These are phyloP conservation scores for Aricia artaxerxes DNA, from an alignment of 2,888 invertebrate genomes.

Conservation along the genomic window DNA sequence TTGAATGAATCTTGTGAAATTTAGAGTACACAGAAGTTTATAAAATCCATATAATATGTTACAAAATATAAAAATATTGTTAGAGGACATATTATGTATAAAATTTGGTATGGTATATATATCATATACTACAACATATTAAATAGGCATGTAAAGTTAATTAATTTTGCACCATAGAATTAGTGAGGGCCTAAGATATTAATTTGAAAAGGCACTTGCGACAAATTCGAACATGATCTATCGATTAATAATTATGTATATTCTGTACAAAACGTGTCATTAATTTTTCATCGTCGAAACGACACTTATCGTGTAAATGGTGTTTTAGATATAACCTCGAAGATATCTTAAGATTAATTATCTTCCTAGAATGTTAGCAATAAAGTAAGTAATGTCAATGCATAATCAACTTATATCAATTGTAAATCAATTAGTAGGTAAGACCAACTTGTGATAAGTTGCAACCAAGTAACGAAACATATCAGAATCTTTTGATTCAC, in stretches of 20 bases:
- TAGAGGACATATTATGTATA: slow-evolving; percentile 7
- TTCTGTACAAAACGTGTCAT: slow-evolving; percentile 1
- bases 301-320: not conserved
- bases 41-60: not conserved
- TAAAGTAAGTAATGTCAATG: slow-evolving; percentile 51
- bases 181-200: slow-evolving; percentile 37
- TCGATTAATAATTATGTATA: not conserved
- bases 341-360: slow-evolving; percentile 28
- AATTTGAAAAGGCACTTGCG: slow-evolving; percentile 40
- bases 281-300: not conserved
- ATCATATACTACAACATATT: slow-evolving; percentile 20
- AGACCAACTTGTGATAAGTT: slow-evolving; percentile 80
- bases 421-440: slow-evolving; percentile 70
- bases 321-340: not conserved
- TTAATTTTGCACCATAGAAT: slow-evolving; percentile 60
- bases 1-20: slow-evolving; percentile 1
- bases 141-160: slow-evolving; percentile 42
- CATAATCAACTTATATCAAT: slow-evolving; percentile 60
- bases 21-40: slow-evolving; percentile 6
- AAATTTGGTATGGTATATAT: slow-evolving; percentile 18
- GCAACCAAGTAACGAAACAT: slow-evolving; percentile 88
- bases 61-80: slow-evolving; percentile 14
- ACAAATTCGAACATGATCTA: slow-evolving; percentile 16
- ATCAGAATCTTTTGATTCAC: slow-evolving; percentile 86
- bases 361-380: slow-evolving; percentile 61